Conservation (phyloP, 2,888 invertebrate species). For the Agelastica alni region DNA sequence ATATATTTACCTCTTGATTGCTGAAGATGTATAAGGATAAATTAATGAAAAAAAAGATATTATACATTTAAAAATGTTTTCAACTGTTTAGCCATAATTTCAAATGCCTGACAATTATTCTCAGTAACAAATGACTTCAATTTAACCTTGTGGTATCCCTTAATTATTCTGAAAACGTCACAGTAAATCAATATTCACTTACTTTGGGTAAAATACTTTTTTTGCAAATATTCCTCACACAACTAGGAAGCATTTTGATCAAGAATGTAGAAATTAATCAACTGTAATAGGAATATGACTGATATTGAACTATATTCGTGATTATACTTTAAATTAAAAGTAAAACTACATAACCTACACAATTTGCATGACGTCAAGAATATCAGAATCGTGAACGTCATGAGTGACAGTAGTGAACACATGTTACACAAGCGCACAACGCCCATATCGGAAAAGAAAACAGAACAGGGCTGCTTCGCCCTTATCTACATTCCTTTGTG, state of each 20-base stretch:
- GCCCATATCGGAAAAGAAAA: no score
- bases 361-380: not conserved
- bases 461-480: no score
- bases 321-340: no score
- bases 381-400: not conserved
- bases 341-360: not conserved
- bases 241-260: constrained; percentile 56
- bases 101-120: constrained; percentile 18
- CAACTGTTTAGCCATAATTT: constrained; percentile 40
- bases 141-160: constrained; percentile 42
- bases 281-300: no score
- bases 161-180: constrained; percentile 24
- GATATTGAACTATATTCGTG: no score
- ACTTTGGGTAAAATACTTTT: constrained; percentile 55
- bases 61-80: constrained; percentile 42
- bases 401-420: not conserved
- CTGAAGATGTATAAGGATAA: not conserved
- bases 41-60: constrained; percentile 16
- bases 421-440: no score
- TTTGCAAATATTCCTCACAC: constrained; percentile 53
- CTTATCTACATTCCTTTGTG: no score
- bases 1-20: constrained; percentile 21
- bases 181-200: constrained; percentile 48
- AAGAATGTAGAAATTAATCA: no score
- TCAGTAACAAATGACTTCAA: constrained; percentile 37